Base-by-base conservation (phyloP, 2,113 vertebrate species). In the Saguinus imperator region DNA sequence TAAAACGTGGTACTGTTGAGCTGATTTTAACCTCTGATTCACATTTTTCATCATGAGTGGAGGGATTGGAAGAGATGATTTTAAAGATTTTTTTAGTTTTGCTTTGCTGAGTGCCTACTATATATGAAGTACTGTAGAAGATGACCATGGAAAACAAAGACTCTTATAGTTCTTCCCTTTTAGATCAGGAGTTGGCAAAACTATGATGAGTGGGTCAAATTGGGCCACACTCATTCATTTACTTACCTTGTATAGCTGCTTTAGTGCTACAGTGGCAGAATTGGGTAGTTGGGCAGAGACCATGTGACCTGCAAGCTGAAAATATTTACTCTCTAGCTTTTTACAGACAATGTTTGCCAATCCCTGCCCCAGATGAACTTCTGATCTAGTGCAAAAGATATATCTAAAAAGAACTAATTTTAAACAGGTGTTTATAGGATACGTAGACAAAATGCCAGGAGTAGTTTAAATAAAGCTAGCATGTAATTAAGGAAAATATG, bases 381-480 rank as follows among this genome's bases (percentile, higher is more conserved):
- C 32, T 80, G 40, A 9, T 81, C 25, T 89, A 55, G 10, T 25
- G 18, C 11, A 43, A 68, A 96, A 93, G 48, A 88, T 66, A 57
- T 70, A 70, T 61, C 66, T 93, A 83, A 79, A 94, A 72, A 40
- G 55, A 73, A 64, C 52, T 87, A 79, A 81, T 93, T 96, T 86
- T 45, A 85, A 87, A 45, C 91, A 27, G n/a, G 9, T 87, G 1
- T 94, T 96, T 94, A 29, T 79, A 88, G 86, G 77, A 70, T 20
- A 73, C 12, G 16, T 48, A 68, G 92, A 94, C 45, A 91, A 55
- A 94, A 45, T 96, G 16, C 32, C 14, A 86, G 32, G 32, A 73
- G 32, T 92, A 77, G 68, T 89, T 94, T 90, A 94, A 94, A 79
- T 94, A 87, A 81, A 94, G 66, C 13, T 55, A 50, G 43, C 7